These are phyloP conservation scores for Nycticorax nycticorax DNA, from an alignment of 2,113 vertebrate species.

Conservation along the genomic window DNA sequence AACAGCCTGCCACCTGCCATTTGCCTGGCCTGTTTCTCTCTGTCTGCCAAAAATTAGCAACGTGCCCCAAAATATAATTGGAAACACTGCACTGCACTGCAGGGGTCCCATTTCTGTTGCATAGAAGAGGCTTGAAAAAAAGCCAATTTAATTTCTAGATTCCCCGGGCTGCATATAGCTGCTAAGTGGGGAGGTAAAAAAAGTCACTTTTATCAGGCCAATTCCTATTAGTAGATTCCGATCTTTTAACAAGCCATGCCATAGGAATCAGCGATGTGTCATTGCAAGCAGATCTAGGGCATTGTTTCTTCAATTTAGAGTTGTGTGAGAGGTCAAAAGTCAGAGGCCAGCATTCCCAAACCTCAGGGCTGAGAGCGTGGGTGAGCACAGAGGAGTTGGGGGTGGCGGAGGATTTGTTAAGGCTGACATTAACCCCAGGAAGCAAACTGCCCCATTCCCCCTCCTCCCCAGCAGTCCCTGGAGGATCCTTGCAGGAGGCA, in stretches of 20 bases:
- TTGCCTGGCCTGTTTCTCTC: constrained; percentile 39
- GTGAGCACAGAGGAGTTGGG: rapidly evolving
- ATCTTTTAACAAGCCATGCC: background rate
- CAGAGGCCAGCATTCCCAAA: background rate
- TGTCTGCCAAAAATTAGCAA: constrained; percentile 64
- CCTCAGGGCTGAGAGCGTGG: background rate
- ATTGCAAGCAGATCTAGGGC: constrained; percentile 15
- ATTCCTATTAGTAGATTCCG: constrained; percentile 49
- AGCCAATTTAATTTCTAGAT: constrained; percentile 66
- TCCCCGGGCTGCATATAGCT: background rate
- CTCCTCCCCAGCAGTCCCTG: background rate
- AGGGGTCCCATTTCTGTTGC: constrained; percentile 48
- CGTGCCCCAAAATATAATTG: constrained; percentile 60
- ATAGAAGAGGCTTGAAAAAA: constrained; percentile 45
- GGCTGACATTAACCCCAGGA: background rate
- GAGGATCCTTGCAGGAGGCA: background rate
- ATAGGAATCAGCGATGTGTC: background rate
- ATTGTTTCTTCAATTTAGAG: background rate
- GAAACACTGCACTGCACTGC: constrained; percentile 53
- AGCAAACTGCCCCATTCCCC: background rate
- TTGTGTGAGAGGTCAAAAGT: background rate
- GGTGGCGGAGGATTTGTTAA: background rate
- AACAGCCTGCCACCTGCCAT: constrained; percentile 67
- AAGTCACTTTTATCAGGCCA: constrained; percentile 40
- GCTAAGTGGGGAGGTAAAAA: constrained; percentile 13